Conservation (phyloP, 2,888 invertebrate species). For the Alsophila aescularia region DNA sequence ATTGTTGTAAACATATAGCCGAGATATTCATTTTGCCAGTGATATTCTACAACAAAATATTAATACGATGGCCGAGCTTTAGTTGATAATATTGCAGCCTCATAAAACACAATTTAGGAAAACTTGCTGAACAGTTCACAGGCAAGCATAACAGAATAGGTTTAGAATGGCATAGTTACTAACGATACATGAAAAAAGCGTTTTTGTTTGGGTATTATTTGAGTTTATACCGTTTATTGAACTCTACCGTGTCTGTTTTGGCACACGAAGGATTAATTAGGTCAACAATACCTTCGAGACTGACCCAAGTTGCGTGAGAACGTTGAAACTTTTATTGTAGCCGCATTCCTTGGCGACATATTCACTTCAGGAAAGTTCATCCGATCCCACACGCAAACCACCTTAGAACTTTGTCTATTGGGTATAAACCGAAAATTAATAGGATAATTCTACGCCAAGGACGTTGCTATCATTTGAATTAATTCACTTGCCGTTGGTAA, state of each 20-base stretch:
- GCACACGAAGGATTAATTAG: neutral
- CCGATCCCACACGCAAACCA: conserved; percentile 2
- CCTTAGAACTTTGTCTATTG: conserved; percentile 8
- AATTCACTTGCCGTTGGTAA: conserved; percentile 24
- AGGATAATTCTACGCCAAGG: conserved; percentile 23
- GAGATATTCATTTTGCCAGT: too few species aligned
- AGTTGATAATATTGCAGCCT: too few species aligned
- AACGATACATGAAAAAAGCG: too few species aligned
- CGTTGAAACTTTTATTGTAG: conserved; percentile 11
- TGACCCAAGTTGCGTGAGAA: conserved; percentile 13
- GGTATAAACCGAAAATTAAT: conserved; percentile 21
- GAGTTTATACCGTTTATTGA: too few species aligned
- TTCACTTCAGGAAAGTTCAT: conserved; percentile 4
- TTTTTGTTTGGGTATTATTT: too few species aligned
- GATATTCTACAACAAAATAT: too few species aligned
- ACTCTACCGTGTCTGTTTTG: neutral
- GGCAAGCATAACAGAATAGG: too few species aligned
- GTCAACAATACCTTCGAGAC: neutral
- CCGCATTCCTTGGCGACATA: neutral
- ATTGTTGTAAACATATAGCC: too few species aligned
- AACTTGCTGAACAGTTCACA: too few species aligned
- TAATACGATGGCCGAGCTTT: too few species aligned
- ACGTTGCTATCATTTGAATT: conserved; percentile 24
- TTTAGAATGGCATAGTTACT: too few species aligned
- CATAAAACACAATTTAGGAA: too few species aligned